Evolutionary conservation across 1,140 invertebrate species (phyloP).

Genomic region (Agrypnia vestita): DNA sequence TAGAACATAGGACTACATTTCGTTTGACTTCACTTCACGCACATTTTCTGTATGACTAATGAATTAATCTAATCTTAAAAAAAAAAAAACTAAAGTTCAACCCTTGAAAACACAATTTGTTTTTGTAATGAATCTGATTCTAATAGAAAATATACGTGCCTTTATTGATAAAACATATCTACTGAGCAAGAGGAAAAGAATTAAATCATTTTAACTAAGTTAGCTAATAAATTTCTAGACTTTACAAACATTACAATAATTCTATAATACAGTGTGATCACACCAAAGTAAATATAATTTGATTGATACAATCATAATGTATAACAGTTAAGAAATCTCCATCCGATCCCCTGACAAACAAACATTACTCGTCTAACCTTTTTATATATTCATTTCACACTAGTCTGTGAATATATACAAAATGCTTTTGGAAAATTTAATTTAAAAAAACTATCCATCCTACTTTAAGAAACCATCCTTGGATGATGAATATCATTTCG

Average conservation of each 20-base stretch:
- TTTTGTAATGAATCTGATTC: neutral
- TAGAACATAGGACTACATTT: no score
- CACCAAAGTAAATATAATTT: conserved; percentile 44
- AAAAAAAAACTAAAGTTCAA: neutral
- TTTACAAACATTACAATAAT: conserved; percentile 51
- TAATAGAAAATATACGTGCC: neutral
- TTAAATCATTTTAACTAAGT: conserved; percentile 38
- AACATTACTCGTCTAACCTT: neutral
- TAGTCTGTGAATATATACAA: neutral
- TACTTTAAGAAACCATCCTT: no score
- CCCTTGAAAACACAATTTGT: neutral
- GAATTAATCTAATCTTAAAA: no score
- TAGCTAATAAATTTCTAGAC: conserved; percentile 53
- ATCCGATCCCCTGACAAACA: neutral
- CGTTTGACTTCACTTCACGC: no score
- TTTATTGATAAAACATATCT: conserved; percentile 13
- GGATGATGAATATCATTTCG: no score
- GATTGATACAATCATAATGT: conserved; percentile 53
- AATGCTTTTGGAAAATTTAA: no score
- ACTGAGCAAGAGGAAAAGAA: conserved; percentile 13
- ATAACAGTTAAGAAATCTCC: conserved; percentile 42
- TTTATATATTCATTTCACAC: no score
- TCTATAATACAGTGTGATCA: conserved; percentile 49
- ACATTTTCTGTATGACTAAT: neutral
- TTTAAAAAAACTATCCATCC: no score